phyloP scores from a whole-genome alignment of 2,888 invertebrate genomes.

The Cylindroiulus punctatus region DNA sequence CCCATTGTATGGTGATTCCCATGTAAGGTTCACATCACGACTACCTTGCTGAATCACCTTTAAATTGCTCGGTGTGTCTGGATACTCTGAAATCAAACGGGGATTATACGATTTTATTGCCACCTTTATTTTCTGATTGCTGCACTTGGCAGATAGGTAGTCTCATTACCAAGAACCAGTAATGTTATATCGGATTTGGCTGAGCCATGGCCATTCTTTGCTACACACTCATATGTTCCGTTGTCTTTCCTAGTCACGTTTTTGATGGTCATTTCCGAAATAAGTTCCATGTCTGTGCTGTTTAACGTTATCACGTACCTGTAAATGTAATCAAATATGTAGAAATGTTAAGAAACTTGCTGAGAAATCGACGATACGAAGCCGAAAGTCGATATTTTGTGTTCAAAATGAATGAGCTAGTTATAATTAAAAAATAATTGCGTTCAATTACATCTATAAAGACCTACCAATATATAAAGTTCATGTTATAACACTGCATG shows the following conservation, averaged over 20 bases:
- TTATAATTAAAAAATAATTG: no score
- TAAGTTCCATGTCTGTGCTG: background rate
- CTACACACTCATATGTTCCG: conserved; percentile 55
- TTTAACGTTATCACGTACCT: background rate
- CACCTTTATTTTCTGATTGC: no score
- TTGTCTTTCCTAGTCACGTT: conserved; percentile 56
- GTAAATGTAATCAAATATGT: no score
- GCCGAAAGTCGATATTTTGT: no score
- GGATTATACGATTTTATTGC: no score
- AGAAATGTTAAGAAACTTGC: no score
- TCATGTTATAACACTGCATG: no score
- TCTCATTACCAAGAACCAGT: background rate
- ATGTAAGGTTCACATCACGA: conserved; percentile 64
- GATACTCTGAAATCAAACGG: background rate
- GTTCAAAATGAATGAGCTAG: no score
- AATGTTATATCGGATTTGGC: background rate
- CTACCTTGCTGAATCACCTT: background rate
- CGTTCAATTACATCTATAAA: no score
- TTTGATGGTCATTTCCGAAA: conserved; percentile 52
- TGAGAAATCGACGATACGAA: no score
- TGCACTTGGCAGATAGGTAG: no score
- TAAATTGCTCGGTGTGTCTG: background rate
- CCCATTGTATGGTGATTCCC: conserved; percentile 92
- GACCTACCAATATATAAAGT: no score
- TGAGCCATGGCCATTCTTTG: conserved; percentile 53